Percentiles rank a stretch among this genome's conserved stretches.
These are phyloP conservation scores for Ischnus inquisitorius DNA, from an alignment of 2,888 invertebrate genomes.

Conservation along the genomic window DNA sequence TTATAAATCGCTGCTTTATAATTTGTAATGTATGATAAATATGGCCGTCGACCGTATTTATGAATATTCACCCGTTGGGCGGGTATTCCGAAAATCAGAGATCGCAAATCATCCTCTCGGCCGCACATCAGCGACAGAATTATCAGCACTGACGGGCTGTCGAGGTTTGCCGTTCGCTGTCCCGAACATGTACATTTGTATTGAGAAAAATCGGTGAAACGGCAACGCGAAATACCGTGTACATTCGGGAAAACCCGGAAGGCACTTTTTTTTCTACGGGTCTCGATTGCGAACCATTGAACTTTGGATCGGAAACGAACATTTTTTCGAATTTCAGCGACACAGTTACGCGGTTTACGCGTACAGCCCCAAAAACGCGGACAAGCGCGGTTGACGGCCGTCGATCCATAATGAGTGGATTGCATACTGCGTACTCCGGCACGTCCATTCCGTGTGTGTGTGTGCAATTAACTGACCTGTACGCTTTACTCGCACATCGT, in stretches of 20 bases:
- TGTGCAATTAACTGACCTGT: too few species aligned
- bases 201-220: constrained; percentile 43
- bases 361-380: constrained; percentile 2
- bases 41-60: not conserved
- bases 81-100: constrained; percentile 58
- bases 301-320: too few species aligned
- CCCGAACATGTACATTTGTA: constrained; percentile 34
- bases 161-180: constrained; percentile 40
- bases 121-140: constrained; percentile 17
- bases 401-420: constrained; percentile 24
- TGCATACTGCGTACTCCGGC: not conserved
- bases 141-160: constrained; percentile 55
- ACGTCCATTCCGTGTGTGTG: too few species aligned
- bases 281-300: too few species aligned
- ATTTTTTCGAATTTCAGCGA: not conserved
- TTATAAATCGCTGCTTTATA: too few species aligned
- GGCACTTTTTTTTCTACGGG: constrained; percentile 8
- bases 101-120: constrained; percentile 60
- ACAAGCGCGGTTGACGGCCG: not conserved
- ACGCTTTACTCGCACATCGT: too few species aligned
- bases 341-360: not conserved
- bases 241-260: constrained; percentile 12
- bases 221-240: not conserved
- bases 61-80: constrained; percentile 1
- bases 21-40: too few species aligned